Percentiles rank a stretch among this genome's conserved stretches.
These are phyloP conservation scores for Hylaeus anthracinus DNA, from an alignment of 1,140 invertebrate species.

Conservation along the genomic window DNA sequence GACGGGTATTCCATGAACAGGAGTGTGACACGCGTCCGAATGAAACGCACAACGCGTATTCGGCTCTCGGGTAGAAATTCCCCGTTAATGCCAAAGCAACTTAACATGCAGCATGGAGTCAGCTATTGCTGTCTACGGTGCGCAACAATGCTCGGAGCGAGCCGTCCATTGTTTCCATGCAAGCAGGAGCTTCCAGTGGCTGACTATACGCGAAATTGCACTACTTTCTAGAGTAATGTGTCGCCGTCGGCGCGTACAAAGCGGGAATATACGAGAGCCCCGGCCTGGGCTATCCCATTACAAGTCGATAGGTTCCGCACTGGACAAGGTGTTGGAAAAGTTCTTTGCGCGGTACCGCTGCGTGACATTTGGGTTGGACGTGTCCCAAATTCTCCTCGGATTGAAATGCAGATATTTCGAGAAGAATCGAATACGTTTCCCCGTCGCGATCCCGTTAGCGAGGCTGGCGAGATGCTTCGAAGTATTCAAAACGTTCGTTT, in stretches of 20 bases:
- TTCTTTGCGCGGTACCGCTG: not conserved
- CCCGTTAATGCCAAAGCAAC: slow-evolving; percentile 11
- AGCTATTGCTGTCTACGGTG: not conserved
- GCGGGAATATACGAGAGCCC: not conserved
- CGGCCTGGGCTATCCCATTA: not conserved
- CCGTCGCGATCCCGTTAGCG: not conserved
- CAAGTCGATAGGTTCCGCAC: not conserved
- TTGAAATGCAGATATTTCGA: not conserved
- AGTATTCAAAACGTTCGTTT: not conserved
- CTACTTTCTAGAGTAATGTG: slow-evolving; percentile 31
- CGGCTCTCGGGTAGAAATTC: slow-evolving; percentile 3
- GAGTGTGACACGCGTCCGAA: not conserved
- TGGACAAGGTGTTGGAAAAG: not conserved
- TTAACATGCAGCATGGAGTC: not conserved
- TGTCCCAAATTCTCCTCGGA: not conserved
- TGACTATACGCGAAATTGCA: slow-evolving; percentile 40
- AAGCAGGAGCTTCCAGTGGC: not conserved
- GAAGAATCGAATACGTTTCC: not conserved
- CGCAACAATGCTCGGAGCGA: slow-evolving; percentile 27
- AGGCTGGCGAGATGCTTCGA: not conserved
- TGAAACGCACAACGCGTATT: not conserved
- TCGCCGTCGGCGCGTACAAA: slow-evolving; percentile 18
- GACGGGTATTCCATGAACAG: not conserved
- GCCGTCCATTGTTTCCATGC: slow-evolving; percentile 29
- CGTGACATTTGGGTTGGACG: not conserved